phyloP scores from a whole-genome alignment of 1,140 invertebrate species.

The Onthophagus taurus region DNA sequence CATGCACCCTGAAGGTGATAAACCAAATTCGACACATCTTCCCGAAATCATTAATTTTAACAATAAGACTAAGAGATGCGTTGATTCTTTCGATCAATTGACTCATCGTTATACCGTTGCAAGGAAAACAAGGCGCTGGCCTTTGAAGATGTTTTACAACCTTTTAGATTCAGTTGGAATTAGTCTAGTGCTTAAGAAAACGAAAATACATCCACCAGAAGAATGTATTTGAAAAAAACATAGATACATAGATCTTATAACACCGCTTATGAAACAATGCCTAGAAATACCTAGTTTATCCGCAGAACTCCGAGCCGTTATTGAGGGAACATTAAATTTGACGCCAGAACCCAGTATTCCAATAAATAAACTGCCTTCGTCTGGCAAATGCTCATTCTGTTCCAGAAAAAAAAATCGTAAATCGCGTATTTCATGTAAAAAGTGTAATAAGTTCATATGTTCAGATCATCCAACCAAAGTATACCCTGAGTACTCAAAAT shows the following conservation, averaged over 20 bases:
- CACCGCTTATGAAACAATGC: background rate
- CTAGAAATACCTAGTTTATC: slow-evolving; percentile 1
- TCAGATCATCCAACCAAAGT: slow-evolving; percentile 2
- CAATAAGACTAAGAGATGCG: no score
- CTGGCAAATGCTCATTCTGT: slow-evolving; percentile 4
- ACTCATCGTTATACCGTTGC: no score
- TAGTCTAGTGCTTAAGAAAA: slow-evolving; percentile 9
- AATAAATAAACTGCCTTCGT: slow-evolving; percentile 1
- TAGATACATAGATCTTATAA: background rate
- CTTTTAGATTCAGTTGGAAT: slow-evolving; percentile 10
- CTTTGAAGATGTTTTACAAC: slow-evolving; percentile 8
- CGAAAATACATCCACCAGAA: slow-evolving; percentile 3
- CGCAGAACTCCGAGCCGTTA: slow-evolving; percentile 4
- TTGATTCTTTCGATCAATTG: no score
- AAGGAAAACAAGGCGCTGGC: no score
- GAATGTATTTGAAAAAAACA: slow-evolving; percentile 8
- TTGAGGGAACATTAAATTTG: slow-evolving; percentile 5
- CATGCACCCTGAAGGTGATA: no score
- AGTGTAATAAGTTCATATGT: slow-evolving; percentile 4
- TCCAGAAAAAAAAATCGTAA: slow-evolving; percentile 3
- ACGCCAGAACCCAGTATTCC: slow-evolving; percentile 1
- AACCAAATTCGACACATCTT: no score
- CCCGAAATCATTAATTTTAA: no score
- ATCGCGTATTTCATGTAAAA: slow-evolving; percentile 7
- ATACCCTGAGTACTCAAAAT: background rate